Percentiles rank a stretch among this genome's conserved stretches.
These are phyloP conservation scores for Crotalus adamanteus DNA, from an alignment of 2,797 vertebrate genomes.

Conservation along the genomic window DNA sequence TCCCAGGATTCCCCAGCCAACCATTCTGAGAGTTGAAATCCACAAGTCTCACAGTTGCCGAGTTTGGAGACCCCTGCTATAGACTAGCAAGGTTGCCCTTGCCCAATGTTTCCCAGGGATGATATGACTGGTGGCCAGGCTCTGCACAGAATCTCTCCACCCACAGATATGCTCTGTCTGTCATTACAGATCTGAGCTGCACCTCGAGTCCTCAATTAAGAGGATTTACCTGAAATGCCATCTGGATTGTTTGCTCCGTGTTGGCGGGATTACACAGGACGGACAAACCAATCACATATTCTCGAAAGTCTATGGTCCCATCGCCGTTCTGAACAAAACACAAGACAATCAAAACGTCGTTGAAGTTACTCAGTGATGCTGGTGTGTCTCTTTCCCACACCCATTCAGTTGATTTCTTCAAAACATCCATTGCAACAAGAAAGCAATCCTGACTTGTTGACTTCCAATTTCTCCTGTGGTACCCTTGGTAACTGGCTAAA, in stretches of 20 bases:
- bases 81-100: background rate
- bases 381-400: background rate
- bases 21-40: background rate
- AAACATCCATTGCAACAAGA: background rate
- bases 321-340: slow-evolving; percentile 81
- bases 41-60: background rate
- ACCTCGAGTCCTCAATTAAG: background rate
- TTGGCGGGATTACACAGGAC: slow-evolving; percentile 93
- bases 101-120: background rate
- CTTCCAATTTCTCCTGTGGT: background rate
- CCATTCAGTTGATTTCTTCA: background rate
- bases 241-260: slow-evolving; percentile 89
- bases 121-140: background rate
- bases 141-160: background rate
- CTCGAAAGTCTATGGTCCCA: slow-evolving; percentile 96
- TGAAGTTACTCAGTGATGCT: background rate
- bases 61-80: background rate
- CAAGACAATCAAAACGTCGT: background rate
- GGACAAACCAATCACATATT: slow-evolving; percentile 97
- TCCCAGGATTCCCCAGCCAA: background rate
- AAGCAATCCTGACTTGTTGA: background rate
- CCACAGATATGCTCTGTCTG: background rate
- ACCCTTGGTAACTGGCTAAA: background rate
- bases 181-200: background rate
- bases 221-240: slow-evolving; percentile 88